These are phyloP conservation scores for Patagioenas fasciata DNA, from an alignment of 2,113 vertebrate genomes.

Conservation along the genomic window DNA sequence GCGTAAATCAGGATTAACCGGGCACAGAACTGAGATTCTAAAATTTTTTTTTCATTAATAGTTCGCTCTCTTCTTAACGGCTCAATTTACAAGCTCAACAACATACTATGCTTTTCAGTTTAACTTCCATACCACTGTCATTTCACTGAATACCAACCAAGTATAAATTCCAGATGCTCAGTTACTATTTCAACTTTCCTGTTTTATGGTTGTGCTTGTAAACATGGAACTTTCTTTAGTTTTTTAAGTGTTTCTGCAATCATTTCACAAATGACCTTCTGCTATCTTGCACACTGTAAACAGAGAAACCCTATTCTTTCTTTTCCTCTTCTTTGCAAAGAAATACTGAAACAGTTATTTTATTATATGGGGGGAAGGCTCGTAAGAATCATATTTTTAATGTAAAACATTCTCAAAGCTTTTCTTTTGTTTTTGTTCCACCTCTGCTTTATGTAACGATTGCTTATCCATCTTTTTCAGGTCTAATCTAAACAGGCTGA, in stretches of 20 bases:
- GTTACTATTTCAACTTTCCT: not conserved
- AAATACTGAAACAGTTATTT: not conserved
- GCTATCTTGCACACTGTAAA: not conserved
- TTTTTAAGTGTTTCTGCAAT: not conserved
- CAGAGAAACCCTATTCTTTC: not conserved
- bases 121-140: not conserved
- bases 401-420: not conserved
- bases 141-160: not conserved
- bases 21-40: not conserved
- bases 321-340: not conserved
- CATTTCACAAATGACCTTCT: not conserved
- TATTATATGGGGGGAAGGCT: not conserved
- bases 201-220: not conserved
- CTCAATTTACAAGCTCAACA: not conserved
- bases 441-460: not conserved
- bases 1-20: not conserved
- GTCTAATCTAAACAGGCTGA: not conserved
- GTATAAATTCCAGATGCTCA: not conserved
- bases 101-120: not conserved
- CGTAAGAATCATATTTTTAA: not conserved
- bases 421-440: not conserved
- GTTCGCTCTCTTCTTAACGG: not conserved
- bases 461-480: not conserved
- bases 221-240: not conserved
- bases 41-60: not conserved